Percentiles rank a stretch among this genome's conserved stretches.
Evolutionary conservation across 2,888 invertebrate species (phyloP).

Genomic region (Homarus gammarus): DNA sequence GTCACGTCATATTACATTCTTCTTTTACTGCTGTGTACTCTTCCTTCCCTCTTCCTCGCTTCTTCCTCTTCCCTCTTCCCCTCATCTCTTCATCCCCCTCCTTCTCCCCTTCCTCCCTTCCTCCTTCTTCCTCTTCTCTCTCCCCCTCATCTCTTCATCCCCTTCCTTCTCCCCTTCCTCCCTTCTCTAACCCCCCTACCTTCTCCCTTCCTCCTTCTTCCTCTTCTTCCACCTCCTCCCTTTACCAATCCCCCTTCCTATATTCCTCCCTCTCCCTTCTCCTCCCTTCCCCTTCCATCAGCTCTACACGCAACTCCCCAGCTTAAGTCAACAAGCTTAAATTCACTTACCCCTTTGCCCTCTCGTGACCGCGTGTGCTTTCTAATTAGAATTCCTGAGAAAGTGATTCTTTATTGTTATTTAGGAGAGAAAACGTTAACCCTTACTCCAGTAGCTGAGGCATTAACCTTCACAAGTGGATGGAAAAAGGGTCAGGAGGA

Average conservation of each 20-base stretch:
- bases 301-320: no score
- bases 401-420: no score
- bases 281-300: background rate
- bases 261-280: background rate
- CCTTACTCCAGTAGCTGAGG: no score
- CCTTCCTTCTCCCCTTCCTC: background rate
- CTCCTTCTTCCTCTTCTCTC: constrained; percentile 7
- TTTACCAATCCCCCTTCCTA: background rate
- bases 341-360: no score
- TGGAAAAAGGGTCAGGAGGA: no score
- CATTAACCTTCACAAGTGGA: no score
- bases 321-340: no score
- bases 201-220: background rate
- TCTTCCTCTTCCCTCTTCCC: background rate
- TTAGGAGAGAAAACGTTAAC: no score
- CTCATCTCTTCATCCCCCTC: background rate
- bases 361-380: no score
- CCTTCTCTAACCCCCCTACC: constrained; percentile 7
- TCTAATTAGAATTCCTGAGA: no score
- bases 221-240: background rate
- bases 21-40: background rate
- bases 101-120: background rate
- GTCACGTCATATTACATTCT: no score
- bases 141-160: background rate
- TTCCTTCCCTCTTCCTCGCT: background rate